Percentiles rank a stretch among this genome's conserved stretches.
phyloP scores from a whole-genome alignment of 1,140 invertebrate species.

The Drosophila orena region DNA sequence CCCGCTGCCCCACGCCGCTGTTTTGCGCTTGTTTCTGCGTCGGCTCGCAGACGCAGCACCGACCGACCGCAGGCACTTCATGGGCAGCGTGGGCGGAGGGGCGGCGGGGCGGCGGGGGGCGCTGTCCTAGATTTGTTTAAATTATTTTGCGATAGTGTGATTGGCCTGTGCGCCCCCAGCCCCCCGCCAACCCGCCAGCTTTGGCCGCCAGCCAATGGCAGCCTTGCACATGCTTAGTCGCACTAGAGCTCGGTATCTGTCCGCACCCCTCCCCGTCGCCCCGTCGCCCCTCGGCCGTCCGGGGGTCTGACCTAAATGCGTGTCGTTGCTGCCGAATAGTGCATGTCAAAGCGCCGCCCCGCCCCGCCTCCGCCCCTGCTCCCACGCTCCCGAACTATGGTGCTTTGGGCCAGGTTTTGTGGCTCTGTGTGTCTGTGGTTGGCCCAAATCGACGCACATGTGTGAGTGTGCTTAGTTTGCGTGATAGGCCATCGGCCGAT shows the following conservation, averaged over 20 bases:
- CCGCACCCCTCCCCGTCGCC: slow-evolving; percentile 18
- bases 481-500: slow-evolving; percentile 57
- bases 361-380: neutral
- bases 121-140: slow-evolving; percentile 84
- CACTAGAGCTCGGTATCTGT: slow-evolving; percentile 22
- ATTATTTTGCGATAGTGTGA: slow-evolving; percentile 85
- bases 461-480: slow-evolving; percentile 68
- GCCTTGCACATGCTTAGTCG: slow-evolving; percentile 79
- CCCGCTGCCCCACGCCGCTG: slow-evolving; percentile 31
- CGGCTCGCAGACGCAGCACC: slow-evolving; percentile 28
- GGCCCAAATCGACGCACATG: slow-evolving; percentile 31
- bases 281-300: neutral
- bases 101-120: slow-evolving; percentile 7
- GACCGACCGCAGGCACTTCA: slow-evolving; percentile 9
- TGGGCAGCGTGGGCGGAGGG: neutral
- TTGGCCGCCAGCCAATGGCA: slow-evolving; percentile 73
- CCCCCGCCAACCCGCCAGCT: slow-evolving; percentile 24
- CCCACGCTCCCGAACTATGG: neutral
- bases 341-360: slow-evolving; percentile 32
- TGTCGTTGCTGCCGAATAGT: slow-evolving; percentile 72
- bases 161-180: slow-evolving; percentile 72
- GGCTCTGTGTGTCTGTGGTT: slow-evolving; percentile 50
- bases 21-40: slow-evolving; percentile 47
- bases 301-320: slow-evolving; percentile 69
- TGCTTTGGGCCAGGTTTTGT: slow-evolving; percentile 6